Percentiles rank a stretch among this genome's conserved stretches.
Conservation (phyloP, 2,888 invertebrate genomes). For the Cantharis rufa region DNA sequence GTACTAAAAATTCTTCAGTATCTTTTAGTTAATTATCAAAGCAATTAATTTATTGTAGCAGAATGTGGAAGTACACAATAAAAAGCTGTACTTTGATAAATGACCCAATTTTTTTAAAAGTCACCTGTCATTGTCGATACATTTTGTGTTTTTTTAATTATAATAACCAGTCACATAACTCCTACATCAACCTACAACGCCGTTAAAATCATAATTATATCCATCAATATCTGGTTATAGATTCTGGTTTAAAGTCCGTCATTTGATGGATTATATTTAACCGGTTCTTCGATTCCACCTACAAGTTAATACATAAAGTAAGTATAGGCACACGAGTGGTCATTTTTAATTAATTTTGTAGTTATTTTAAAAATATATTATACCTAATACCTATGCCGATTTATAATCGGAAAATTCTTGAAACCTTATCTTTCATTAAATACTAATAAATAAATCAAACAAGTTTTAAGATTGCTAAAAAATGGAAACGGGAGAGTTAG, state of each 20-base stretch:
- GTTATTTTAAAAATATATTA: not conserved
- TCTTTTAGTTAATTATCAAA: not conserved
- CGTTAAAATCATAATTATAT: slow-evolving; percentile 42
- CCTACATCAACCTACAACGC: slow-evolving; percentile 33
- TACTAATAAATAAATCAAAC: not conserved
- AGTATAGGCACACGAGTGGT: not conserved
- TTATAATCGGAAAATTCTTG: not conserved
- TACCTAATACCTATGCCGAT: not conserved
- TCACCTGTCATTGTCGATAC: slow-evolving; percentile 26
- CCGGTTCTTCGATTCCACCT: slow-evolving; percentile 25
- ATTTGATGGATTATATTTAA: slow-evolving; percentile 37
- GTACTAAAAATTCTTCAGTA: not conserved
- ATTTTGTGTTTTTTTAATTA: slow-evolving; percentile 24
- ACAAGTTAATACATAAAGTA: slow-evolving; percentile 10
- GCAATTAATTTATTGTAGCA: not conserved
- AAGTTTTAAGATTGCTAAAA: not conserved
- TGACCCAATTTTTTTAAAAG: slow-evolving; percentile 18
- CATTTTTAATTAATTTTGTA: not conserved
- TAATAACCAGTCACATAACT: slow-evolving; percentile 35
- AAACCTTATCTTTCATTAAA: not conserved
- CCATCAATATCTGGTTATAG: slow-evolving; percentile 39
- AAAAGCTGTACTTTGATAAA: slow-evolving; percentile 5
- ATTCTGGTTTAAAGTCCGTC: slow-evolving; percentile 31
- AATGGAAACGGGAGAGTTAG: not conserved
- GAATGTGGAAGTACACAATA: not conserved